phyloP scores from a whole-genome alignment of 2,113 vertebrate species.

The Gymnorhina tibicen region DNA sequence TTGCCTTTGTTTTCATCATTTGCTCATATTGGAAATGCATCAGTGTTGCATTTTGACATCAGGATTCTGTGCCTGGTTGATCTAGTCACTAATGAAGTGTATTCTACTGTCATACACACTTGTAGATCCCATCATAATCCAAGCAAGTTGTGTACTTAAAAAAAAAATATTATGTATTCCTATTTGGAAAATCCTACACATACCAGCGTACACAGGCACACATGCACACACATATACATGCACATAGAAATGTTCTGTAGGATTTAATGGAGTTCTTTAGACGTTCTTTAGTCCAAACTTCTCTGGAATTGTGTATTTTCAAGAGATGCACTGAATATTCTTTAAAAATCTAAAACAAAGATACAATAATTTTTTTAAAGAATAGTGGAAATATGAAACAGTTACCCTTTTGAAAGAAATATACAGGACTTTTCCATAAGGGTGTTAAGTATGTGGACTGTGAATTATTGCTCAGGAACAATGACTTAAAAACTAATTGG shows the following conservation, averaged over 20 bases:
- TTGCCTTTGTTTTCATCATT: background rate
- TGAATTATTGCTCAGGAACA: background rate
- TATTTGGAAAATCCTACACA: background rate
- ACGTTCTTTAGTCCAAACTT: background rate
- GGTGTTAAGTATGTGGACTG: background rate
- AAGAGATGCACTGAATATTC: background rate
- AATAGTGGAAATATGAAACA: background rate
- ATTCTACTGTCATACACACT: background rate
- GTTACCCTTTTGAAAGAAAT: background rate
- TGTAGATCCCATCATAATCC: background rate
- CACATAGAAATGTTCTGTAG: background rate
- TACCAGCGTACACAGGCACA: accelerated
- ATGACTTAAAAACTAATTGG: background rate
- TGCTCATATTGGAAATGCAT: background rate
- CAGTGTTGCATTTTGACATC: background rate
- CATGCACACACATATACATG: background rate
- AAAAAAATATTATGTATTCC: background rate
- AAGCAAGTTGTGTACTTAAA: background rate
- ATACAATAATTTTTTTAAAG: background rate
- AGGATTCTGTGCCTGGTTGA: background rate
- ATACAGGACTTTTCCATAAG: background rate
- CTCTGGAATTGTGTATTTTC: background rate
- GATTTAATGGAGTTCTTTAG: background rate
- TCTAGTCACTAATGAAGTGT: background rate
- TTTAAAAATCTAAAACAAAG: background rate